A percentile compares a stretch with the other conserved stretches of the same genome.
These are phyloP conservation scores for Drosophila orosa DNA, from an alignment of 1,140 invertebrate genomes.

Conservation along the genomic window DNA sequence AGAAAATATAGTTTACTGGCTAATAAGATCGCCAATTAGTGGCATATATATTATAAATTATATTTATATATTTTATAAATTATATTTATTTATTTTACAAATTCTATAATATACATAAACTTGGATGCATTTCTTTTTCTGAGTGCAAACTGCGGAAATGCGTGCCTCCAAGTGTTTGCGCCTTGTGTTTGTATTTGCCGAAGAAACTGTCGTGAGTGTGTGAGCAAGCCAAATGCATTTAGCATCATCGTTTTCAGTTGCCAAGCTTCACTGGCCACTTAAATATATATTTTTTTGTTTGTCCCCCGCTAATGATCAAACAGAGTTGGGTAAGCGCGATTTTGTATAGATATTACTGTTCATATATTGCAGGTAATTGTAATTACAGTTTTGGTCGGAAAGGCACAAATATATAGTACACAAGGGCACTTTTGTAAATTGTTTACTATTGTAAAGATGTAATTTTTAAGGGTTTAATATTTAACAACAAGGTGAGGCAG, in stretches of 20 bases:
- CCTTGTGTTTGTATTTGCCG: neutral
- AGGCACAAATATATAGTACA: neutral
- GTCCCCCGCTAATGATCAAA: slow-evolving; percentile 27
- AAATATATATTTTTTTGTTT: neutral
- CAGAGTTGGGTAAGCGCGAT: slow-evolving; percentile 32
- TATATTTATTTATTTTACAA: too few relatives aligned
- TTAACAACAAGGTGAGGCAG: neutral
- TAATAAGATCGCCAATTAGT: too few relatives aligned
- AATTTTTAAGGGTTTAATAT: neutral
- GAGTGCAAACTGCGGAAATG: neutral
- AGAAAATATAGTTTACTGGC: too few relatives aligned
- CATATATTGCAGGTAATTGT: slow-evolving; percentile 14
- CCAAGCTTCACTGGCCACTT: slow-evolving; percentile 14
- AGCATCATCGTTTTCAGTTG: slow-evolving; percentile 7
- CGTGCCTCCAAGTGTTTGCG: neutral
- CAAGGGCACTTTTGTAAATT: slow-evolving; percentile 14
- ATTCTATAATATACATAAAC: too few relatives aligned
- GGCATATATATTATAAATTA: too few relatives aligned
- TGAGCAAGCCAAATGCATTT: slow-evolving; percentile 13
- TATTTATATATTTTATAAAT: too few relatives aligned
- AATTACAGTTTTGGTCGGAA: slow-evolving; percentile 1
- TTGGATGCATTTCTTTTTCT: neutral
- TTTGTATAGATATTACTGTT: slow-evolving; percentile 20
- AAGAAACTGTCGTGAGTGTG: slow-evolving; percentile 9
- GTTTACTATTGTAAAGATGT: neutral